A percentile compares a stretch with the other conserved stretches of the same genome.
Evolutionary conservation across 2,113 vertebrate species (phyloP).

Genomic region (Heliornis fulica): DNA sequence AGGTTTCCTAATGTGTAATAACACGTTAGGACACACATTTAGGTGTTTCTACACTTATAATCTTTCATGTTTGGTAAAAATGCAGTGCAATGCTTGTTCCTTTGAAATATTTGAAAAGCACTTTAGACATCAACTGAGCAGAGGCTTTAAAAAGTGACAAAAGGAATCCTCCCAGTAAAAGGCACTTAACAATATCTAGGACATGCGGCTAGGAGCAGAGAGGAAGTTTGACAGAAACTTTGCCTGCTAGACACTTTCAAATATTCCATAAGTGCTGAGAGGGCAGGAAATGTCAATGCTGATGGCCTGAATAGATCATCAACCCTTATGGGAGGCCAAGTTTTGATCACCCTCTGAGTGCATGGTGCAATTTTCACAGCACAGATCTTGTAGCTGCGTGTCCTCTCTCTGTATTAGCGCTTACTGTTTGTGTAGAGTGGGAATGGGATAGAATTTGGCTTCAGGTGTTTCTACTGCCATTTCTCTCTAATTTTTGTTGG

Average conservation of each 20-base stretch:
- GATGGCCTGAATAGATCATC: not conserved
- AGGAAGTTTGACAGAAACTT: constrained; percentile 37
- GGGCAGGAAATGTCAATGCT: not conserved
- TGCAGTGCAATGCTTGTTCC: not conserved
- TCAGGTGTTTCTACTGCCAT: not conserved
- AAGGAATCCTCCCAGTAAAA: not conserved
- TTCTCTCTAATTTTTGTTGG: not conserved
- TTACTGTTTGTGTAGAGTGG: not conserved
- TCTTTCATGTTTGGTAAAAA: not conserved
- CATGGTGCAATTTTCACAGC: not conserved
- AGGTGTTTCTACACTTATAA: not conserved
- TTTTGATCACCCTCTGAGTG: not conserved
- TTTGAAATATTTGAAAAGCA: not conserved
- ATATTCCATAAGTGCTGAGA: constrained; percentile 53
- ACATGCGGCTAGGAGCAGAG: not conserved
- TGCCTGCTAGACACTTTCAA: constrained; percentile 26
- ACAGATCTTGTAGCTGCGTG: not conserved
- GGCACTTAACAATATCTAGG: not conserved
- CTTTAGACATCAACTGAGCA: not conserved
- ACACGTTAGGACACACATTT: not conserved
- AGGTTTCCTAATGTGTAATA: not conserved
- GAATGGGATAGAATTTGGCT: not conserved
- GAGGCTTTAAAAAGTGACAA: not conserved
- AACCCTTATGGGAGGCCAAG: not conserved
- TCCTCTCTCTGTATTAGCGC: not conserved